Conservation (phyloP, 2,113 vertebrate genomes). For the Beaufortia kweichowensis region DNA sequence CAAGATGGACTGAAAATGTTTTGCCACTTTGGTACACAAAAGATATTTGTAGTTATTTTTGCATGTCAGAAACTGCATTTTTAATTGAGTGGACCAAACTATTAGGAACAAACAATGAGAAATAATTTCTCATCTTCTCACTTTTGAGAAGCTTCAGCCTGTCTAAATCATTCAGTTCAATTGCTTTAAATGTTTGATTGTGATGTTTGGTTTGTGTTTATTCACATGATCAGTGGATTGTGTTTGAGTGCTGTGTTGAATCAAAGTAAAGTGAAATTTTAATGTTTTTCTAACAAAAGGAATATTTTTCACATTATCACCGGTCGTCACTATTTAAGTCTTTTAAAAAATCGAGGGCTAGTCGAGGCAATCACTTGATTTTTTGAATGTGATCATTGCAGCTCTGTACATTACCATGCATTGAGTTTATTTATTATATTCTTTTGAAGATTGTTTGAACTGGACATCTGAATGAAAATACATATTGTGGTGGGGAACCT, state of each 20-base stretch:
- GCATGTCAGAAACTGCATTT: neutral
- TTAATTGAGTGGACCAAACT: slow-evolving; percentile 11
- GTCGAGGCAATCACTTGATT: slow-evolving; percentile 5
- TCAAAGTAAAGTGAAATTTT: neutral
- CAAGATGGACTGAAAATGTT: too few relatives aligned
- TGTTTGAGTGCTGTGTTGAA: slow-evolving; percentile 9
- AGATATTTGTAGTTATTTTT: neutral
- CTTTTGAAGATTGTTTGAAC: too few relatives aligned
- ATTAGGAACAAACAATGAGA: neutral
- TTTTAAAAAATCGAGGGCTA: slow-evolving; percentile 22
- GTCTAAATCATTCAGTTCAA: neutral
- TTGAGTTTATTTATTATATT: neutral
- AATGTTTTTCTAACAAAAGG: neutral
- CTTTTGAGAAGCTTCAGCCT: neutral
- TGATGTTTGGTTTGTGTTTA: slow-evolving; percentile 12
- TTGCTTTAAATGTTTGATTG: neutral
- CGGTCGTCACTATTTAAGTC: neutral
- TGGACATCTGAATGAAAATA: slow-evolving; percentile 7
- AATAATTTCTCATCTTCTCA: neutral
- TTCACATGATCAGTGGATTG: neutral
- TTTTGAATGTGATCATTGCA: slow-evolving; percentile 26
- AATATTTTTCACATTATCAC: neutral
- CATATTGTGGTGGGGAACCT: neutral
- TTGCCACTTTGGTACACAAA: too few relatives aligned
- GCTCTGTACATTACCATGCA: neutral